Conservation (phyloP, 2,113 vertebrate species). For the Nycticebus coucang region DNA sequence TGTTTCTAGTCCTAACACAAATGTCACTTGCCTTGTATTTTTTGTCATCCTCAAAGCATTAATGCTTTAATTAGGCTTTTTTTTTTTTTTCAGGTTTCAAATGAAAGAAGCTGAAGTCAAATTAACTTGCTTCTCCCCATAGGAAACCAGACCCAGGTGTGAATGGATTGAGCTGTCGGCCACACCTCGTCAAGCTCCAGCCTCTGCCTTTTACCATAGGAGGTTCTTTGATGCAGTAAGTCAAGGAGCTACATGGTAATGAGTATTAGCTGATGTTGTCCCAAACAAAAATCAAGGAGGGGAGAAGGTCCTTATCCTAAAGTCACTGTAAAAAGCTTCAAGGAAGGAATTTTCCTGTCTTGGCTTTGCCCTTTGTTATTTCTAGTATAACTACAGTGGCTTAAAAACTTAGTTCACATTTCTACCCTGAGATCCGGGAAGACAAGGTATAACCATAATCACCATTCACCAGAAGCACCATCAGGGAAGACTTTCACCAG, state of each 20-base stretch:
- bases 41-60: not conserved
- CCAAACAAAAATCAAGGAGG: not conserved
- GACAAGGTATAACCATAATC: not conserved
- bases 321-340: not conserved
- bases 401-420: not conserved
- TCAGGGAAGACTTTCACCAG: not conserved
- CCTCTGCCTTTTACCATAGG: accelerated
- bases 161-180: not conserved
- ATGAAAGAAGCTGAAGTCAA: not conserved
- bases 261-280: too few relatives aligned
- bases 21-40: not conserved
- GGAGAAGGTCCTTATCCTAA: not conserved
- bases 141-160: not conserved
- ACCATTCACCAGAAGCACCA: not conserved
- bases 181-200: accelerated
- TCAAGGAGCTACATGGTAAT: accelerated
- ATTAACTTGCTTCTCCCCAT: not conserved
- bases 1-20: not conserved
- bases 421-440: not conserved
- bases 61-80: not conserved
- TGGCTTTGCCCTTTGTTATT: not conserved
- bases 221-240: not conserved
- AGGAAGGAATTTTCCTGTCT: not conserved
- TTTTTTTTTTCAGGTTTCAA: not conserved
- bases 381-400: not conserved